phyloP scores from a whole-genome alignment of 2,888 invertebrate genomes.

The Cerastis leucographa region DNA sequence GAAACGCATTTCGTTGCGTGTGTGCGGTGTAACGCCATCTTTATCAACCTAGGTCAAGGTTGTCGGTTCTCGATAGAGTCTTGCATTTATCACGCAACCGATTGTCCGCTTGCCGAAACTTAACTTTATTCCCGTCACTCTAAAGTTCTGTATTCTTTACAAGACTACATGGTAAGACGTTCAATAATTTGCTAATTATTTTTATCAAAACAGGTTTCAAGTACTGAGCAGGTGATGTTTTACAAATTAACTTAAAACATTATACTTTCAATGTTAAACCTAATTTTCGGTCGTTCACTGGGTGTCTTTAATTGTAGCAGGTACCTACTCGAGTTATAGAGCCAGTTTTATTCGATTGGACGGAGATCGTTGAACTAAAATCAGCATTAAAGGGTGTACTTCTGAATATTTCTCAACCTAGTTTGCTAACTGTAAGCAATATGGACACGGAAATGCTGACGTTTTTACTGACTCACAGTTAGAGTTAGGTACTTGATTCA shows the following conservation, averaged over 20 bases:
- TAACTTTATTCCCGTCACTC: background rate
- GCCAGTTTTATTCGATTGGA: slow-evolving; percentile 7
- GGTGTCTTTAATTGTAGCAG: slow-evolving; percentile 21
- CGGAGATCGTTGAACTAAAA: slow-evolving; percentile 9
- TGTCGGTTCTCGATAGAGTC: slow-evolving; percentile 67
- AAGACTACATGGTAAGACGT: background rate
- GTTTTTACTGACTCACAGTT: background rate
- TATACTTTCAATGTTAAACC: slow-evolving; percentile 38
- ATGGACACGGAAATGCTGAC: background rate
- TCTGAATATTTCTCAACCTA: background rate
- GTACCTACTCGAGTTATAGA: slow-evolving; percentile 15
- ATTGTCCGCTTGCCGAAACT: slow-evolving; percentile 32
- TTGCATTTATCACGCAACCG: slow-evolving; percentile 69
- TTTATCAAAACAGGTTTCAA: slow-evolving; percentile 61
- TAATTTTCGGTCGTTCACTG: slow-evolving; percentile 53
- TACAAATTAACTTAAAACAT: slow-evolving; percentile 39
- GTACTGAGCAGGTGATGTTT: slow-evolving; percentile 51
- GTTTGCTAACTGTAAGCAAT: background rate
- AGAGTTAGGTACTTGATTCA: background rate
- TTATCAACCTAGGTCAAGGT: slow-evolving; percentile 81
- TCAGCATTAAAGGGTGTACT: background rate
- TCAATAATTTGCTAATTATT: slow-evolving; percentile 66
- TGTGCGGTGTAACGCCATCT: slow-evolving; percentile 59
- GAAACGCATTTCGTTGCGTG: slow-evolving; percentile 63
- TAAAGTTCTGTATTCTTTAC: slow-evolving; percentile 31